Base-by-base conservation (phyloP, 1,140 invertebrate genomes). In the Coelopa frigida region DNA sequence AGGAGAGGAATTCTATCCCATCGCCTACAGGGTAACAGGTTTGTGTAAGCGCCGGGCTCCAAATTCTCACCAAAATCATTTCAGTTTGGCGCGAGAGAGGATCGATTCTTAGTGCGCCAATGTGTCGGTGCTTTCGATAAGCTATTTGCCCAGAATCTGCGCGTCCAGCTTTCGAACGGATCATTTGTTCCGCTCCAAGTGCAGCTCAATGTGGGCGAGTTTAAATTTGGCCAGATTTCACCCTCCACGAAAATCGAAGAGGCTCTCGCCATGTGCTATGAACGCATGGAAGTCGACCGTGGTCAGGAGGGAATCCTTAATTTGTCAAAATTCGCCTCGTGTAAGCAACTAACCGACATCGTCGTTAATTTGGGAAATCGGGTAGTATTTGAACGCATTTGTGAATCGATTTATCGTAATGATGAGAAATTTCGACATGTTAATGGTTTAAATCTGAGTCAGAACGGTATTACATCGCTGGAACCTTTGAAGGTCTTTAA, bases 331-430 rank as follows among this genome's bases (percentile, higher is more conserved):
- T 49, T 49, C 20, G 36, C 21, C 11, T 18, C 29, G 7, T 21
- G 44, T 14, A 12, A 11, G 4, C 43, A 50, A 27, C 24, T 50
- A 14, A 22, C 17, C 15, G 49, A 46, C 18, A 20, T 50, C 5
- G 22, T 31, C 11, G 38, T 50, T 3, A 37, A 46, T 31, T 8
- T 50, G 23, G 26, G 49, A n/a, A 50, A 50, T 42, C 22, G 44
- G n/a, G 31, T 23, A n/a, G 49, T 46, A 4, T 23, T 50, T 15
- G 49, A 50, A 12, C 18, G 21, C 11, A 26, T 50, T 36, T 50
- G 44, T 15, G 40, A 50, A 35, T 36, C 43, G 18, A 50, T 50
- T 37, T 46, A 45, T 46, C 37, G 40, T 10, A 50, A 50, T 37
- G 42, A 49, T 41, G 49, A 50, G 10, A 27, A 41, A 26, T 46